These are phyloP conservation scores for Halcyon chelicuti DNA, from an alignment of 2,797 vertebrate genomes.

Conservation along the genomic window DNA sequence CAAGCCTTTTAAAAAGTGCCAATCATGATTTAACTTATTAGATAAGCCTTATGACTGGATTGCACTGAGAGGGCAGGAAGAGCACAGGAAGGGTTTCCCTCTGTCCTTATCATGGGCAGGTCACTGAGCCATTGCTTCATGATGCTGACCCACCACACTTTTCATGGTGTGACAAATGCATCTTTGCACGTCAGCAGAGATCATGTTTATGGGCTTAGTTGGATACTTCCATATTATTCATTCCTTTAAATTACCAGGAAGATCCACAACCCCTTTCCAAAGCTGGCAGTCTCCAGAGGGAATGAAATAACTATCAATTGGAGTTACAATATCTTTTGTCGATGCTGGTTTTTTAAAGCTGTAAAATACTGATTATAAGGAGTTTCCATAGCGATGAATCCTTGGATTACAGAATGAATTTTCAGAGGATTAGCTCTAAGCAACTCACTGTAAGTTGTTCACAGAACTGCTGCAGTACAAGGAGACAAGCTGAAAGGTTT, in stretches of 20 bases:
- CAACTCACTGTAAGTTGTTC: constrained; percentile 36
- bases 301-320: neutral
- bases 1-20: neutral
- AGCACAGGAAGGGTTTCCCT: neutral
- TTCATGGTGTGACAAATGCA: fast-evolving
- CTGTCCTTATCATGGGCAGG: neutral
- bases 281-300: neutral
- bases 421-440: constrained; percentile 73
- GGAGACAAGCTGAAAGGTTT: neutral
- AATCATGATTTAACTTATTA: neutral
- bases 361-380: constrained; percentile 73
- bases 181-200: neutral
- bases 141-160: neutral
- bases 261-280: neutral
- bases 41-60: neutral
- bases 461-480: neutral
- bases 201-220: neutral
- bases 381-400: constrained; percentile 77
- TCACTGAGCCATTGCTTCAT: neutral
- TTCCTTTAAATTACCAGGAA: neutral
- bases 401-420: constrained; percentile 64
- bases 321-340: constrained; percentile 51
- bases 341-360: constrained; percentile 17
- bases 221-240: neutral
- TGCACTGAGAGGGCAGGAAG: neutral